phyloP scores from a whole-genome alignment of 1,140 invertebrate species.

The Cydia strobilella region DNA sequence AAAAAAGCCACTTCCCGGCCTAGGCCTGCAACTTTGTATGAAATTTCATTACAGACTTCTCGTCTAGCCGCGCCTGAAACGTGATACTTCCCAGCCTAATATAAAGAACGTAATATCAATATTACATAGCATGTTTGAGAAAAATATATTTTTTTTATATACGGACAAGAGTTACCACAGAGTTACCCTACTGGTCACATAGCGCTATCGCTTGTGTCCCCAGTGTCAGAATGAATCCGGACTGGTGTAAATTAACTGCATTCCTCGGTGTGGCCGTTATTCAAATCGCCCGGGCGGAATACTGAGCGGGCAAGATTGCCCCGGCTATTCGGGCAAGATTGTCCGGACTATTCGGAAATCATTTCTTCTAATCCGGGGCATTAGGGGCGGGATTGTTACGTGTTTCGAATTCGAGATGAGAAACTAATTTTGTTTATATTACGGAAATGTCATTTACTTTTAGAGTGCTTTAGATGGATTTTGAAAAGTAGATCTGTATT shows the following conservation, averaged over 20 bases:
- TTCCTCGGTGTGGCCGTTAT: slow-evolving; percentile 11
- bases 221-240: slow-evolving; percentile 6
- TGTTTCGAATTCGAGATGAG: not conserved
- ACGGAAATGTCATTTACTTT: not conserved
- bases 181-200: slow-evolving; percentile 7
- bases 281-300: slow-evolving; percentile 10
- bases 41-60: too few relatives aligned
- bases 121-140: too few relatives aligned
- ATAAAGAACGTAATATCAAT: too few relatives aligned
- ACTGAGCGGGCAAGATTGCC: slow-evolving; percentile 16
- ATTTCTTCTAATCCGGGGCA: not conserved
- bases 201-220: not conserved
- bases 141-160: too few relatives aligned
- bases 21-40: too few relatives aligned
- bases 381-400: not conserved
- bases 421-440: not conserved
- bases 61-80: too few relatives aligned
- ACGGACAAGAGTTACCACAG: not conserved
- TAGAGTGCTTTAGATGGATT: not conserved
- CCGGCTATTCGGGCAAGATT: slow-evolving; percentile 1
- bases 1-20: too few relatives aligned
- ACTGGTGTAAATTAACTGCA: slow-evolving; percentile 28
- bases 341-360: not conserved
- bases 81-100: too few relatives aligned
- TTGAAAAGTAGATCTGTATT: not conserved